These are phyloP conservation scores for Pristionchus fissidentatus DNA, from an alignment of 2,888 invertebrate genomes.

Conservation along the genomic window DNA sequence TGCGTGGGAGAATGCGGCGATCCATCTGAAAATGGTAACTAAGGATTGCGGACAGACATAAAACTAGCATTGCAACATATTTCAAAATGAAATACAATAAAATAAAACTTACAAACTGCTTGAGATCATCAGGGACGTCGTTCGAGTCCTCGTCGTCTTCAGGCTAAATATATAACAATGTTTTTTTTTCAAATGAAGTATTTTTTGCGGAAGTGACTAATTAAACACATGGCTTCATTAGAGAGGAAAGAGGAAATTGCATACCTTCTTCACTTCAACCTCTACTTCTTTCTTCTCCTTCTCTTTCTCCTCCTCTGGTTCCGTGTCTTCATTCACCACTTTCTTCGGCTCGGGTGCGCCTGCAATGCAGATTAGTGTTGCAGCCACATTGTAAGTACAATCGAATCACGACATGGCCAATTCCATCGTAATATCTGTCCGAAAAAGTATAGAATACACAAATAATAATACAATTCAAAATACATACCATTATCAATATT, in stretches of 20 bases:
- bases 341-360: not conserved
- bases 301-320: slow-evolving; percentile 51
- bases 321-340: slow-evolving; percentile 67
- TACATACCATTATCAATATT: not conserved
- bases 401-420: not conserved
- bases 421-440: not conserved
- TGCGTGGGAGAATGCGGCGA: slow-evolving; percentile 68
- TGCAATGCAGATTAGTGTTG: not conserved
- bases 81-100: not conserved
- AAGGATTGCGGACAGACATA: too few species aligned
- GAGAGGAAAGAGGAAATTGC: too few species aligned
- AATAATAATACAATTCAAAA: not conserved
- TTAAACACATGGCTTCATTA: too few species aligned
- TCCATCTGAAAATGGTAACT: too few species aligned
- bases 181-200: too few species aligned
- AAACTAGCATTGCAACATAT: too few species aligned
- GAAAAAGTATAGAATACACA: not conserved
- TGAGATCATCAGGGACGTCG: slow-evolving; percentile 49
- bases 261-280: slow-evolving; percentile 48
- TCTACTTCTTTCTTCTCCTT: slow-evolving; percentile 55
- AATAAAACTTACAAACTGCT: slow-evolving; percentile 40
- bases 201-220: too few species aligned
- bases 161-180: not conserved
- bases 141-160: slow-evolving; percentile 49
- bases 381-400: not conserved